These are phyloP conservation scores for Nixonia krombeini DNA, from an alignment of 1,140 invertebrate genomes.

Conservation along the genomic window DNA sequence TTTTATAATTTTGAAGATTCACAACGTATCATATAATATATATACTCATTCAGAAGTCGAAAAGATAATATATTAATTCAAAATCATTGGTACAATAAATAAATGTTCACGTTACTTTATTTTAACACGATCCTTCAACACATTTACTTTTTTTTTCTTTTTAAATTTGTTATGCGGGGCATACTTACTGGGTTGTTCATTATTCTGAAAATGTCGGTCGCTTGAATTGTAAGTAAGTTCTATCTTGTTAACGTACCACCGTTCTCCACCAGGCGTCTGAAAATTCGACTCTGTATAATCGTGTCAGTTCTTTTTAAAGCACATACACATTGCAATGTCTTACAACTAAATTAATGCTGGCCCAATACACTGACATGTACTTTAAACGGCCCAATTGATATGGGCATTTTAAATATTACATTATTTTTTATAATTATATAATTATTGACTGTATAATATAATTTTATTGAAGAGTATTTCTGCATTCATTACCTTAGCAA, in stretches of 20 bases:
- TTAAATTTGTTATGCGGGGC: too few relatives aligned
- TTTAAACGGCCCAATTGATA: background rate
- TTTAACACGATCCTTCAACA: too few relatives aligned
- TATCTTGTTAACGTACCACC: constrained; percentile 85
- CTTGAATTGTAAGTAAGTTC: constrained; percentile 75
- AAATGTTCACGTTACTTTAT: too few relatives aligned
- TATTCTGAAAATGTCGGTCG: constrained; percentile 72
- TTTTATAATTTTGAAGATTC: too few relatives aligned
- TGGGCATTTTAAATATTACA: constrained; percentile 6
- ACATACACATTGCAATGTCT: background rate
- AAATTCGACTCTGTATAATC: constrained; percentile 19
- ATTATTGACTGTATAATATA: background rate
- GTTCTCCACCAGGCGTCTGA: constrained; percentile 85
- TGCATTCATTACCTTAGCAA: constrained; percentile 76
- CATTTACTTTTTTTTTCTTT: too few relatives aligned
- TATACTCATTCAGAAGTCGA: too few relatives aligned
- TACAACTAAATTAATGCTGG: background rate
- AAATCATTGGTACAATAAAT: too few relatives aligned
- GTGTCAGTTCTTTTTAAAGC: background rate
- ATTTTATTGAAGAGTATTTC: background rate
- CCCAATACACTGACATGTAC: background rate
- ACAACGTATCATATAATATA: too few relatives aligned
- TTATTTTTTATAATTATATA: background rate
- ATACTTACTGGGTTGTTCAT: constrained; percentile 71
- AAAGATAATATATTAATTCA: too few relatives aligned